Percentiles rank a stretch among this genome's conserved stretches.
Conservation (phyloP, 2,888 invertebrate genomes). For the Agrilus mali region DNA sequence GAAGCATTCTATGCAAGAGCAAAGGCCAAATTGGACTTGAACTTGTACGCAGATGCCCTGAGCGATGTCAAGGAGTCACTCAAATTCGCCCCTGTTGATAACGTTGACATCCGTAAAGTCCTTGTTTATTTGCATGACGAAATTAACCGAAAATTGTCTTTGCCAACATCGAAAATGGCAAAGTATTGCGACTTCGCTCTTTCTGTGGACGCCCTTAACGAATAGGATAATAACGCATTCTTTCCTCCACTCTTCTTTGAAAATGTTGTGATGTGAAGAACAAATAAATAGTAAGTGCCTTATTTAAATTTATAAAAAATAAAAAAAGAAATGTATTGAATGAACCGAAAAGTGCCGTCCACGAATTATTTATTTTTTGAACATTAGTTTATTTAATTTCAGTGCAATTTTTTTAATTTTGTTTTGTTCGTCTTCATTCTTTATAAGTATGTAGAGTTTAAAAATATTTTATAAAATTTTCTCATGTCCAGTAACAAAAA, state of each 20-base stretch:
- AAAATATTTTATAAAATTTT: no score
- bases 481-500: no score
- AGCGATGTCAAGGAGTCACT: constrained; percentile 74
- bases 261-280: no score
- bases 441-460: no score
- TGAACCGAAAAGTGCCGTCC: no score
- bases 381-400: no score
- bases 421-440: no score
- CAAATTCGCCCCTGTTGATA: constrained; percentile 56
- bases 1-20: constrained; percentile 89
- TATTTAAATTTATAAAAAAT: no score
- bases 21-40: constrained; percentile 70
- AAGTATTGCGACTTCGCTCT: constrained; percentile 27
- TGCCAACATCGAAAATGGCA: constrained; percentile 18
- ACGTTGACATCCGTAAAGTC: constrained; percentile 59
- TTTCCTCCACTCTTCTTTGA: background rate
- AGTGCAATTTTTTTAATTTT: no score
- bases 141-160: constrained; percentile 41
- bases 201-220: constrained; percentile 32
- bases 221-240: constrained; percentile 17
- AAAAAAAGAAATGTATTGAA: no score
- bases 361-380: no score
- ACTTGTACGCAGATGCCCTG: constrained; percentile 59
- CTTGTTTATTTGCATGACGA: constrained; percentile 65
- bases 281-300: no score